Percentiles rank a stretch among this genome's conserved stretches.
These are phyloP conservation scores for Macaria liturata DNA, from an alignment of 2,888 invertebrate species.

Conservation along the genomic window DNA sequence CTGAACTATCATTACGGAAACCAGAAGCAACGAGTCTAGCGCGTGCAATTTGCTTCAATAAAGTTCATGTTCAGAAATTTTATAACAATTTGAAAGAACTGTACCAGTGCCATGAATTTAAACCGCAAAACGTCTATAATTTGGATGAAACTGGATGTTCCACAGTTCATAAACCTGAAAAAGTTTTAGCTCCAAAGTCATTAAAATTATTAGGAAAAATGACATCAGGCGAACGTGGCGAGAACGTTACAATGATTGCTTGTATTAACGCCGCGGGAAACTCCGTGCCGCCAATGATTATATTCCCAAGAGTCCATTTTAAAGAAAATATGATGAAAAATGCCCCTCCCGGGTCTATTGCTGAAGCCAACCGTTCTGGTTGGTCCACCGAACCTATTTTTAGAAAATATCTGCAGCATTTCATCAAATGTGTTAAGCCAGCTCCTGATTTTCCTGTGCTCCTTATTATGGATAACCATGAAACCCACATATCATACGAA, in stretches of 20 bases:
- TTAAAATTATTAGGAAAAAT: background rate
- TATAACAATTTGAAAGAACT: background rate
- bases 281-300: constrained; percentile 12
- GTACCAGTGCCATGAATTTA: background rate
- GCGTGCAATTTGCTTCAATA: no score
- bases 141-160: background rate
- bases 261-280: constrained; percentile 18
- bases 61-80: background rate
- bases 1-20: no score
- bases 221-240: background rate
- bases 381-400: background rate
- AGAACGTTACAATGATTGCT: constrained; percentile 16
- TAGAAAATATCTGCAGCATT: constrained; percentile 11
- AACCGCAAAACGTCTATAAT: background rate
- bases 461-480: no score
- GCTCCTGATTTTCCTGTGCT: no score
- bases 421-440: constrained; percentile 27
- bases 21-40: no score
- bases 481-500: no score
- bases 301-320: constrained; percentile 13
- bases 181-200: constrained; percentile 5
- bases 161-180: constrained; percentile 5
- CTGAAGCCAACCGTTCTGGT: background rate
- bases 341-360: constrained; percentile 2
- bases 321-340: constrained; percentile 5